Percentiles rank a stretch among this genome's conserved stretches.
phyloP scores from a whole-genome alignment of 2,113 vertebrate species.

The Apeltes quadracus region DNA sequence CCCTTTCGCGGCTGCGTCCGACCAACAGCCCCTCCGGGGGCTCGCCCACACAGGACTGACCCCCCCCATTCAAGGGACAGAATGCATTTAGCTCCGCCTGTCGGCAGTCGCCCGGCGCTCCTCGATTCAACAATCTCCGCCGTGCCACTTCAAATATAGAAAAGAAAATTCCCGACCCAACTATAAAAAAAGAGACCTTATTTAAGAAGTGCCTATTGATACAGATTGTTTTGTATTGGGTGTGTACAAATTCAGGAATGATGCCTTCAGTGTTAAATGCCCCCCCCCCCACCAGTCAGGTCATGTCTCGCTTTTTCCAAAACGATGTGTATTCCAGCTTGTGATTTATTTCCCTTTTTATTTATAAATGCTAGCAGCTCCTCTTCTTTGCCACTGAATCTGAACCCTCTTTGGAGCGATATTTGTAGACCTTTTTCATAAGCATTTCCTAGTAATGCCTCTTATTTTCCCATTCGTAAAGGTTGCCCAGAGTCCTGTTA shows the following conservation, averaged over 20 bases:
- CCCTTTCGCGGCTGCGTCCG: slow-evolving; percentile 28
- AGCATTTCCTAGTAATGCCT: slow-evolving; percentile 13
- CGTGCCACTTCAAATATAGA: slow-evolving; percentile 65
- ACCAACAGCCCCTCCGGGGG: slow-evolving; percentile 28
- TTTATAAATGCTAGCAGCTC: slow-evolving; percentile 42
- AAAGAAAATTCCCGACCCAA: slow-evolving; percentile 45
- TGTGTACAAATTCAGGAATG: slow-evolving; percentile 64
- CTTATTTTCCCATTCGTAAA: slow-evolving; percentile 10
- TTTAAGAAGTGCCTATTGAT: slow-evolving; percentile 84
- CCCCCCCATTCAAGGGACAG: slow-evolving; percentile 47
- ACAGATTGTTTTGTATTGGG: slow-evolving; percentile 71
- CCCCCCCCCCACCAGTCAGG: slow-evolving; percentile 22
- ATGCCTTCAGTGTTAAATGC: slow-evolving; percentile 60
- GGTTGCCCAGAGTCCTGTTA: slow-evolving; percentile 9
- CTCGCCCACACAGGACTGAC: slow-evolving; percentile 41
- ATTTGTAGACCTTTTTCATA: slow-evolving; percentile 22
- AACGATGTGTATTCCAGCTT: slow-evolving; percentile 42
- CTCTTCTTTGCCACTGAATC: slow-evolving; percentile 9
- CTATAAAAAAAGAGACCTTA: slow-evolving; percentile 56
- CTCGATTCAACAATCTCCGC: slow-evolving; percentile 51
- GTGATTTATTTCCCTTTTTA: slow-evolving; percentile 22
- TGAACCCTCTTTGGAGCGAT: slow-evolving; percentile 11
- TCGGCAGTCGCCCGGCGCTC: slow-evolving; percentile 49
- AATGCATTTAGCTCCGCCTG: slow-evolving; percentile 59
- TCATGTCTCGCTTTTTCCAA: slow-evolving; percentile 46